Percentiles rank a stretch among this genome's conserved stretches.
Conservation (phyloP, 2,888 invertebrate species). For the Morinoia aosen region DNA sequence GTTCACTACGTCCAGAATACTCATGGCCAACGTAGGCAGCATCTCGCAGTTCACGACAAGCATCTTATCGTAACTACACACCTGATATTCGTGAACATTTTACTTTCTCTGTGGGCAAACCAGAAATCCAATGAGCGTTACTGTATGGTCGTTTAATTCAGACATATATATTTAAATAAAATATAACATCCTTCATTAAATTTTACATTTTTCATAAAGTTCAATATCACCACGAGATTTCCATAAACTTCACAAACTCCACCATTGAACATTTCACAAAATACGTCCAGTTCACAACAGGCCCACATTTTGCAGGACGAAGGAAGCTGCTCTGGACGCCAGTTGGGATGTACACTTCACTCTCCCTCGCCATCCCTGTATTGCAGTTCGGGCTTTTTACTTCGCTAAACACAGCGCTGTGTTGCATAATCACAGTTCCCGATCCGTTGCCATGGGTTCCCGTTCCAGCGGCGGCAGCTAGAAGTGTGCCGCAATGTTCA, state of each 20-base stretch:
- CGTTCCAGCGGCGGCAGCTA: conserved; percentile 27
- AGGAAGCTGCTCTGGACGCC: not conserved
- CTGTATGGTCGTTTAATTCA: no score
- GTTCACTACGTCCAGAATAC: no score
- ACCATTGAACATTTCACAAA: not conserved
- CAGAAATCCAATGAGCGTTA: no score
- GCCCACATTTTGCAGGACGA: not conserved
- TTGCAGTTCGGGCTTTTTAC: not conserved
- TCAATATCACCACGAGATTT: not conserved
- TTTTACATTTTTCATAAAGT: not conserved
- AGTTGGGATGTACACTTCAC: not conserved
- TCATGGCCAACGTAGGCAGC: no score
- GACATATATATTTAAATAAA: not conserved
- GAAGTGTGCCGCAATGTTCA: conserved; percentile 40
- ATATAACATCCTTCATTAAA: not conserved
- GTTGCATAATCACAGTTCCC: conserved; percentile 48
- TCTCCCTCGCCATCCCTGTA: not conserved
- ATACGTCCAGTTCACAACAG: not conserved
- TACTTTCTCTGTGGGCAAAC: no score
- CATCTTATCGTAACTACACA: no score
- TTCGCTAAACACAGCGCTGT: not conserved
- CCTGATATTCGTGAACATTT: no score
- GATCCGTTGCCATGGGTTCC: conserved; percentile 23
- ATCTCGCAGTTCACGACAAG: no score
- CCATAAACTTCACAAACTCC: not conserved